These are phyloP conservation scores for Nomada hirtipes DNA, from an alignment of 2,888 invertebrate species.

Conservation along the genomic window DNA sequence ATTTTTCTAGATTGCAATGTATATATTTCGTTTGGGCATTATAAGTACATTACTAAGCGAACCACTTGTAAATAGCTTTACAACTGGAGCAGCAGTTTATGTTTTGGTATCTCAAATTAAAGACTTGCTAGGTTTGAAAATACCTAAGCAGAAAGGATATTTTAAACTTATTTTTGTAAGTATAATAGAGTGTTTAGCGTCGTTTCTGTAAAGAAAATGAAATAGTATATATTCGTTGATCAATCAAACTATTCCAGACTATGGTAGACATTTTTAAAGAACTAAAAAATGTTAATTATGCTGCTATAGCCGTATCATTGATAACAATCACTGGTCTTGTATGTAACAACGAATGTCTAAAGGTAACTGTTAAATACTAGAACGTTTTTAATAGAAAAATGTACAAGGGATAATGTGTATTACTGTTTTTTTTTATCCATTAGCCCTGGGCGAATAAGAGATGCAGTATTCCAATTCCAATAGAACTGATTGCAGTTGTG, in stretches of 20 bases:
- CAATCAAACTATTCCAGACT: constrained; percentile 84
- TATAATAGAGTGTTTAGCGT: constrained; percentile 51
- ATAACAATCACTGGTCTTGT: constrained; percentile 87
- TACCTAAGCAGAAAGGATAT: constrained; percentile 86
- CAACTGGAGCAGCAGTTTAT: constrained; percentile 94
- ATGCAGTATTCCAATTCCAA: constrained; percentile 89
- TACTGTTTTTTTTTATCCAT: constrained; percentile 67
- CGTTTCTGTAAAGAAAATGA: not conserved
- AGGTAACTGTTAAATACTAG: constrained; percentile 82
- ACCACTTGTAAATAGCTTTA: constrained; percentile 94
- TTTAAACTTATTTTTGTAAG: constrained; percentile 87
- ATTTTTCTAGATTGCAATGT: constrained; percentile 89
- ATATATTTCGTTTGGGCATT: constrained; percentile 90
- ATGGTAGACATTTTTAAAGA: constrained; percentile 86
- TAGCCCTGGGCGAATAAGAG: constrained; percentile 87
- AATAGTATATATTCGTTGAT: constrained; percentile 25
- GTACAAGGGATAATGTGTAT: constrained; percentile 12
- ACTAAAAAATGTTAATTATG: constrained; percentile 86
- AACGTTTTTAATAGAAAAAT: constrained; percentile 1
- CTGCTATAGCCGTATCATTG: constrained; percentile 87
- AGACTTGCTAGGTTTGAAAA: constrained; percentile 86
- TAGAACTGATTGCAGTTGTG: constrained; percentile 90
- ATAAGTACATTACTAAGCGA: constrained; percentile 92
- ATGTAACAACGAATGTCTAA: constrained; percentile 88
- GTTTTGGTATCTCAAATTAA: constrained; percentile 93